These are phyloP conservation scores for Eupithecia dodoneata DNA, from an alignment of 2,888 invertebrate genomes.

Conservation along the genomic window DNA sequence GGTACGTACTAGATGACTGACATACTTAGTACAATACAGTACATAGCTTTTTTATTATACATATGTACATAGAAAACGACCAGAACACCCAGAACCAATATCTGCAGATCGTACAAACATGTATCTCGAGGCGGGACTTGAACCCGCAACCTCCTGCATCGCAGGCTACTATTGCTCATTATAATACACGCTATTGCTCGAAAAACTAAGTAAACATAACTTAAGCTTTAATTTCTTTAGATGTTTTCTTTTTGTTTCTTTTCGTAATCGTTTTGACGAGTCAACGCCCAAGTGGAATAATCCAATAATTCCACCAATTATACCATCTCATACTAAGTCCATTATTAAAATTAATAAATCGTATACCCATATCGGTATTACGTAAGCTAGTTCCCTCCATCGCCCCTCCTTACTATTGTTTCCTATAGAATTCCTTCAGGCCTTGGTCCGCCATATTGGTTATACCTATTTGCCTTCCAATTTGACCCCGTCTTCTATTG, in stretches of 20 bases:
- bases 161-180: too few relatives aligned
- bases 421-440: constrained; percentile 4
- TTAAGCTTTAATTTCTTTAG: too few relatives aligned
- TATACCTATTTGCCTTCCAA: not conserved
- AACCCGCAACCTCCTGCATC: too few relatives aligned
- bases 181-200: too few relatives aligned
- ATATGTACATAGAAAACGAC: too few relatives aligned
- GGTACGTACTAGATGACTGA: too few relatives aligned
- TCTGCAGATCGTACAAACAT: too few relatives aligned
- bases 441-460: not conserved
- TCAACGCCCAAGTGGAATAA: not conserved
- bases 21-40: too few relatives aligned
- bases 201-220: not conserved
- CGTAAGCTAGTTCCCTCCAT: not conserved
- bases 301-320: not conserved
- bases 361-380: not conserved
- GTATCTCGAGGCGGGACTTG: too few relatives aligned
- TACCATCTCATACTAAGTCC: not conserved
- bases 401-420: not conserved
- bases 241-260: not conserved
- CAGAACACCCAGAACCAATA: too few relatives aligned
- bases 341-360: constrained; percentile 3
- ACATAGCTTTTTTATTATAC: too few relatives aligned
- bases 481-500: constrained; percentile 2
- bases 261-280: not conserved